Base-by-base conservation (phyloP, 2,888 invertebrate genomes). In the Willowsia nigromaculata region DNA sequence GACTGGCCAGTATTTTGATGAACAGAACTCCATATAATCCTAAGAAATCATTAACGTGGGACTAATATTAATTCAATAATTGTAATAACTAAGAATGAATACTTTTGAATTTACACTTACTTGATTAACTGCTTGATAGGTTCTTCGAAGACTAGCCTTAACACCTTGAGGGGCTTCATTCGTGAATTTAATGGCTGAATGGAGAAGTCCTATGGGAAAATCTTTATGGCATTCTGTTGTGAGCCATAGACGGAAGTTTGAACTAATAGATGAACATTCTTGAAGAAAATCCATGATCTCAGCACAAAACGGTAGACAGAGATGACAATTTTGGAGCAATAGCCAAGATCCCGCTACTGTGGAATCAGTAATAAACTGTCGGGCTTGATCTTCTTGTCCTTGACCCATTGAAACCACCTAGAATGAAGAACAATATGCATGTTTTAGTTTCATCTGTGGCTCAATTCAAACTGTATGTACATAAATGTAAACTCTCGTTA, bases 81-180 rank as follows among this genome's bases (percentile, higher is more conserved):
- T n/a, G n/a, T n/a, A n/a, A n/a, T n/a, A n/a, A n/a, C n/a, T n/a
- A n/a, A n/a, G n/a, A n/a, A n/a, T n/a, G n/a, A n/a, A n/a, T n/a
- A n/a, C n/a, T n/a, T n/a, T n/a, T 80, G 1, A 47, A 53, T 25
- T 85, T 37, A 30, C 27, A 47, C 33, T 65, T n/a, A 90, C 95
- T 93, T 95, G 98, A 0, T 97, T 97, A 13, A 98, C 96, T 74
- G 95, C 95, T 94, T 98, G 98, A 93, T 99, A 99, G 0, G 99
- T 99, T 93, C 99, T 95, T 94, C 98, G 98, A 94, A 99, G 95
- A 93, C 98, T 98, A 13, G 98, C 98, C 93, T 97, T 95, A 92
- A 99, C 98, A 9, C 98, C 99, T 95, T 98, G 98, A 0, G 99
- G 99, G 15, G 99, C 99, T 94, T 99, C 99, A 94, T 99, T 99